phyloP scores from a whole-genome alignment of 92 coral and sea anemone species.

The Porites evermanni region DNA sequence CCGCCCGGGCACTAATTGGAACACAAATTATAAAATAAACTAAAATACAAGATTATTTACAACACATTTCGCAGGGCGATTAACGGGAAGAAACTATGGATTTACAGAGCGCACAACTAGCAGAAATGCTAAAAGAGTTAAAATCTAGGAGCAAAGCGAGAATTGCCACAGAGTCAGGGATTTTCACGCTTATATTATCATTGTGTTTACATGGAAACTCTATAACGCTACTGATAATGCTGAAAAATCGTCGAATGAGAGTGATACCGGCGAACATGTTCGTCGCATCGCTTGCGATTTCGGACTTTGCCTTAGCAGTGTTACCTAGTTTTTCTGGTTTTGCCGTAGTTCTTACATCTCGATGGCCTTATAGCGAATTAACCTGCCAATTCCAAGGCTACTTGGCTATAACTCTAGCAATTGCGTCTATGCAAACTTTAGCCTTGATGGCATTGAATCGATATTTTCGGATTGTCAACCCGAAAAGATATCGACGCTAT shows the following conservation, averaged over 20 bases:
- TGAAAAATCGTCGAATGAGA: background rate
- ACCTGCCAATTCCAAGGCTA: conserved; percentile 71
- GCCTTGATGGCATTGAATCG: conserved; percentile 68
- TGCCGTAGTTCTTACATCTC: conserved; percentile 18
- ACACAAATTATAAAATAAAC: too few relatives aligned
- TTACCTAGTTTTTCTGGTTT: background rate
- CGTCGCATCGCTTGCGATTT: background rate
- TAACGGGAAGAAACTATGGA: background rate
- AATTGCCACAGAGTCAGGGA: conserved; percentile 51
- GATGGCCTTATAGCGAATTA: conserved; percentile 43
- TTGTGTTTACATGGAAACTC: background rate
- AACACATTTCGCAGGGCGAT: background rate
- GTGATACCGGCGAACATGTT: background rate
- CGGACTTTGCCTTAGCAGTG: background rate
- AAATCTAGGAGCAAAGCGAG: conserved; percentile 50
- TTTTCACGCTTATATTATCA: background rate
- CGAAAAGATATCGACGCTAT: conserved; percentile 38
- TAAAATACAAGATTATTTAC: too few relatives aligned
- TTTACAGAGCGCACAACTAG: background rate
- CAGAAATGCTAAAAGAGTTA: conserved; percentile 37
- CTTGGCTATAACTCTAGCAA: conserved; percentile 44
- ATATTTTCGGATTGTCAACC: conserved; percentile 63
- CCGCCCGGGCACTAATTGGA: too few relatives aligned
- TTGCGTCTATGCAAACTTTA: conserved; percentile 70
- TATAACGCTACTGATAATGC: background rate